These are phyloP conservation scores for Hydrolagus affinis DNA, from an alignment of 2,113 vertebrate genomes.

Conservation along the genomic window DNA sequence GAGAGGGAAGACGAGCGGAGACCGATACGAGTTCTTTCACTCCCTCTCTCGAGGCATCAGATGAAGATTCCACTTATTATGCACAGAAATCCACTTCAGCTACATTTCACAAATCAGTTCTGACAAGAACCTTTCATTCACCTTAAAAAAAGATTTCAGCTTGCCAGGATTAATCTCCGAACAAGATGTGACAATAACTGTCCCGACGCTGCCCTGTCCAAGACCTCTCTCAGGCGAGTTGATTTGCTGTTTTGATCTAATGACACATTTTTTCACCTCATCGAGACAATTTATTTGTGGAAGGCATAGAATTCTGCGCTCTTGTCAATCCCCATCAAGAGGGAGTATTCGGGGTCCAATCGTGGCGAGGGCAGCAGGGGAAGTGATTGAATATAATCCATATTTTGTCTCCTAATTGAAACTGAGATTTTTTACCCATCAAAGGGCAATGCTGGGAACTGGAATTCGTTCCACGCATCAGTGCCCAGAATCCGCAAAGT, in stretches of 20 bases:
- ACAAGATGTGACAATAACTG: background rate
- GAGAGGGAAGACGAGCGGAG: background rate
- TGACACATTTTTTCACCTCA: background rate
- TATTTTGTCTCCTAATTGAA: too few species aligned
- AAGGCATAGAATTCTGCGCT: background rate
- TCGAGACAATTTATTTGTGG: conserved; percentile 14
- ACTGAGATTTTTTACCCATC: too few species aligned
- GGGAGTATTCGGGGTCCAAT: background rate
- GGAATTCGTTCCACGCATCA: too few species aligned
- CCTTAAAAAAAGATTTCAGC: background rate
- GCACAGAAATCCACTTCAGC: too few species aligned
- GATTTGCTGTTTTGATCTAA: background rate
- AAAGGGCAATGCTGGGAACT: too few species aligned
- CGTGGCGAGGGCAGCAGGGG: too few species aligned
- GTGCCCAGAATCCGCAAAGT: too few species aligned
- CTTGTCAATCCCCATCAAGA: background rate
- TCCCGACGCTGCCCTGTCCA: background rate
- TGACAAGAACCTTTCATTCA: background rate
- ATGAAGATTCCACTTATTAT: background rate
- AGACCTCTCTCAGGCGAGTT: background rate
- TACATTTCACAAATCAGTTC: background rate
- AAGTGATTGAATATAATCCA: too few species aligned
- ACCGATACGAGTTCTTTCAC: background rate
- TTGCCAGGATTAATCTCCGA: background rate
- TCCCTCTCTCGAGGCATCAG: background rate